Evolutionary conservation across 2,888 invertebrate genomes (phyloP), one percentile per base, ranked within the genome.

Genomic region (Candidula unifasciata): DNA sequence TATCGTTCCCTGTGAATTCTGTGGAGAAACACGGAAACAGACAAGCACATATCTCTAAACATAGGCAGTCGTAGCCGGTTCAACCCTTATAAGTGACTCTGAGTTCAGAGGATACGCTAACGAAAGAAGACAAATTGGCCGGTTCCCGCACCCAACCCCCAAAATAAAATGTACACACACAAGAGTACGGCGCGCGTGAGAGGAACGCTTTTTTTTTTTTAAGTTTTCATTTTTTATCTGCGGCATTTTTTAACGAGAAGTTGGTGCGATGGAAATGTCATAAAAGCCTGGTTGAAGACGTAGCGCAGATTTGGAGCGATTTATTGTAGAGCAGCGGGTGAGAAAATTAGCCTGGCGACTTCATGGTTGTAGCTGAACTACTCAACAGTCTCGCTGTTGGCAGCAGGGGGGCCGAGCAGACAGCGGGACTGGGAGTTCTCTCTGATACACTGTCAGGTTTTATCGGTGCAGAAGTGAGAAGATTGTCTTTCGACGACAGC

Each of bases 231-330:
- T 71, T 71, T 71, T 24, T 71, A n/a, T 71, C 37, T 18, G n/a
- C 8, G 24, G 27, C n/a, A 27, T 74, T 54, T 74, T 74, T 54
- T 44, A 73, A 74, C 52, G 54, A 16, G 74, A 74, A 54, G 30
- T 74, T 74, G 27, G 54, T 30, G 74, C 74, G 27, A 74, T 74
- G 74, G 74, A 74, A 74, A 54, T 74, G 74, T 54, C 52, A 74
- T 74, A 74, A 74, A 74, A 74, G 27, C 30, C 3, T 18, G 33
- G 8, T 74, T 52, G 3, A 54, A 54, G 54, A 30, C 74, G 52
- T 16, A 54, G 27, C 10, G 10, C 8, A 54, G 30, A 27, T 52
- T 54, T 16, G 6, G 54, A 54, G 30, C 52, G 74, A 74, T 74
- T 74, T 74, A 74, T 74, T 74, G 54, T 54, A 16, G 52, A n/a